Conservation (phyloP, 2,888 invertebrate genomes). For the Sepioteuthis lessoniana region DNA sequence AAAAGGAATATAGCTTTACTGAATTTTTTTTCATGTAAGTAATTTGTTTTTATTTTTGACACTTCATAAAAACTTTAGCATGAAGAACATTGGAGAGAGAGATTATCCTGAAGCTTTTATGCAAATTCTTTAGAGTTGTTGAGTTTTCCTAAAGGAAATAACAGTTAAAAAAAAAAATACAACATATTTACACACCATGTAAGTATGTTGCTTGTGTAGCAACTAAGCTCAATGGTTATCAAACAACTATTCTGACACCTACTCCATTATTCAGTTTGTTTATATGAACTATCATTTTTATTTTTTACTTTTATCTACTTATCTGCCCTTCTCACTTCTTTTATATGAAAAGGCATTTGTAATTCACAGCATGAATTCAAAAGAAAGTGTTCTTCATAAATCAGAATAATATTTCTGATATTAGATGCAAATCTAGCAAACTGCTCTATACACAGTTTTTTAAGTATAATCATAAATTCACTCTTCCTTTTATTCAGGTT, state of each 20-base stretch:
- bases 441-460: not conserved
- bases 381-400: constrained; percentile 4
- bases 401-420: not conserved
- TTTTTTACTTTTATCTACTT: not conserved
- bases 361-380: not conserved
- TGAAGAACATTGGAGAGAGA: not conserved
- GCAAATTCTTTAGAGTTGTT: not conserved
- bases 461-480: not conserved
- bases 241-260: not conserved
- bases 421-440: not conserved
- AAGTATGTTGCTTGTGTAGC: not conserved
- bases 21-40: not conserved
- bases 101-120: not conserved
- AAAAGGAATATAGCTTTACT: not conserved
- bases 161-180: not conserved
- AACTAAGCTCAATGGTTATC: not conserved
- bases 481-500: not conserved
- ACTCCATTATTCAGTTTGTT: too few relatives aligned
- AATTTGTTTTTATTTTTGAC: not conserved
- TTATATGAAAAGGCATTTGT: not conserved
- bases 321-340: not conserved
- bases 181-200: not conserved
- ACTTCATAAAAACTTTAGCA: not conserved
- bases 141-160: not conserved
- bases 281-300: not conserved